A percentile compares a stretch with the other conserved stretches of the same genome.
phyloP scores from a whole-genome alignment of 2,797 vertebrate species.

The Oreonectes daqikongensis region DNA sequence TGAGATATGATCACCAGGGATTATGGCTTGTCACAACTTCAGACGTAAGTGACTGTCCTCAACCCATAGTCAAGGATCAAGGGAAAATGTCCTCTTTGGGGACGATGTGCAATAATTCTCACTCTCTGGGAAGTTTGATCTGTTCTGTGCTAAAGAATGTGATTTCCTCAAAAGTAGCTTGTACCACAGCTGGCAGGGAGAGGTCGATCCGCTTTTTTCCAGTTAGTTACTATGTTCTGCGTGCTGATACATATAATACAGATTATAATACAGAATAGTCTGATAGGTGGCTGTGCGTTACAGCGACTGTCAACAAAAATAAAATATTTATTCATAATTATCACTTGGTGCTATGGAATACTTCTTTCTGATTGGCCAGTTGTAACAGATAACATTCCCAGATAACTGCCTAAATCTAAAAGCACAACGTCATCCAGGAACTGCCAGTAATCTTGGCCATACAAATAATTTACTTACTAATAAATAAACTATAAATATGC shows the following conservation, averaged over 20 bases:
- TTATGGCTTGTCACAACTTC: slow-evolving; percentile 53
- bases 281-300: too few species aligned
- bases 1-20: slow-evolving; percentile 53
- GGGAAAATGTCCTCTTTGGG: slow-evolving; percentile 44
- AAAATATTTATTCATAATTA: not conserved
- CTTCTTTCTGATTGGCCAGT: too few species aligned
- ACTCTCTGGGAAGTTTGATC: slow-evolving; percentile 33
- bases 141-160: slow-evolving; percentile 24
- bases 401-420: too few species aligned
- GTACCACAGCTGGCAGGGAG: not conserved
- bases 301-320: not conserved
- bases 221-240: not conserved
- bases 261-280: too few species aligned
- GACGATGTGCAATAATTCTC: slow-evolving; percentile 39
- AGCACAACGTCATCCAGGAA: too few species aligned
- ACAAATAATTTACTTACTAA: too few species aligned
- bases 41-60: slow-evolving; percentile 50
- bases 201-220: not conserved
- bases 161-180: not conserved
- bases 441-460: too few species aligned
- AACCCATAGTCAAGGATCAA: slow-evolving; percentile 53
- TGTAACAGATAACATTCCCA: too few species aligned
- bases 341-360: not conserved
- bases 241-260: not conserved
- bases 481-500: too few species aligned